Base-by-base conservation (phyloP, 2,888 invertebrate species). In the Lordiphosa fenestrarum region DNA sequence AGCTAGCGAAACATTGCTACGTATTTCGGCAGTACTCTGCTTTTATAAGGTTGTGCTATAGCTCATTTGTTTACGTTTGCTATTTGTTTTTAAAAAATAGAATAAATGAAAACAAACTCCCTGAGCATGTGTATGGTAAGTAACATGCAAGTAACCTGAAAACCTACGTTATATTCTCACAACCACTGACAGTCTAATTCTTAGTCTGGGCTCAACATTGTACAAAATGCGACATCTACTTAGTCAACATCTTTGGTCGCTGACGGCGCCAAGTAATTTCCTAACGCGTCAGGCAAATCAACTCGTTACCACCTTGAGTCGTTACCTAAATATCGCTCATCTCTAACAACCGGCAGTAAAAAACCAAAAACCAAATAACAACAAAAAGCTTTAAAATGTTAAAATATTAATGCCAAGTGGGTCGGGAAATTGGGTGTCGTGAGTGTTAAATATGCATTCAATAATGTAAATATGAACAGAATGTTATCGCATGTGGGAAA, bases 341-440 rank as follows among this genome's bases (percentile, higher is more conserved):
- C 55, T 46, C 53, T 40, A 58, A 39, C 62, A 53, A 54, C 62
- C 62, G 62, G 51, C 55, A 41, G 49, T 41, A 58, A 54, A 13
- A 44, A 38, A 37, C n/a, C 52, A 47, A 63, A 54, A 47, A 13
- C 48, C 21, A 39, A 56, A 58, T 44, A 65, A 65, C 40, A 53
- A 64, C 47, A 44, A 50, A 39, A 55, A 21, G 54, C 42, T 63
- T 54, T 33, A 37, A 33, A 67, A 67, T 67, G 41, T 42, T 62
- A 52, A 40, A 58, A 42, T 48, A 58, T 54, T 50, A 50, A 38
- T 49, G 41, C 35, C 51, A 41, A 47, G 39, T 41, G 37, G 44
- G 21, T 50, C 37, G n/a, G 7, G 19, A n/a, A 46, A 61, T 68
- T 53, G 60, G 40, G 38, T 40, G 19, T 50, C 21, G 10, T 25